phyloP scores from a whole-genome alignment of 2,797 vertebrate genomes.

The Limosa lapponica region DNA sequence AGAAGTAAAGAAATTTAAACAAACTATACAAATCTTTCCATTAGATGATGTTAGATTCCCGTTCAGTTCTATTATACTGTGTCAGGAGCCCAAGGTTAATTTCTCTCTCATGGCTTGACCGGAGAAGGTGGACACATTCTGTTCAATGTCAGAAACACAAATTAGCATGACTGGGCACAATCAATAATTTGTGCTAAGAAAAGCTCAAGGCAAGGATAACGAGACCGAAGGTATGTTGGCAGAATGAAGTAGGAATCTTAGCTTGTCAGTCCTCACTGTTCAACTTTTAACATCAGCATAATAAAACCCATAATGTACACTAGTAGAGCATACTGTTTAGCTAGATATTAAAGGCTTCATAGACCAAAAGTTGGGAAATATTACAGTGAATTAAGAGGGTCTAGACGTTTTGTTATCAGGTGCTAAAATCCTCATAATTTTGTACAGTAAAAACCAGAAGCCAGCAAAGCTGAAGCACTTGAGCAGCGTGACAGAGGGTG shows the following conservation, averaged over 20 bases:
- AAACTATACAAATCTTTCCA: neutral
- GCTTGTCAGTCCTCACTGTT: neutral
- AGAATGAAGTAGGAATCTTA: neutral
- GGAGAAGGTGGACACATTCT: neutral
- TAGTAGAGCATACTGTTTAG: neutral
- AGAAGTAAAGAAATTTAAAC: neutral
- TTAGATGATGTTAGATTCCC: neutral
- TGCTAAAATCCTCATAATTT: neutral
- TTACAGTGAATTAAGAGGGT: neutral
- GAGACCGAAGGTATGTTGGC: neutral
- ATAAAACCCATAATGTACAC: neutral
- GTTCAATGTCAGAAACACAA: slow-evolving; percentile 9
- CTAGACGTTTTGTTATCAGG: neutral
- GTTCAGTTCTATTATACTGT: neutral
- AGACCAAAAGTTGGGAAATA: neutral
- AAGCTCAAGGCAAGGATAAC: slow-evolving; percentile 39
- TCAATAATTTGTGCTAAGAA: slow-evolving; percentile 36
- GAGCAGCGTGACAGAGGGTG: neutral
- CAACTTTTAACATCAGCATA: neutral
- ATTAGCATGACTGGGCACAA: neutral
- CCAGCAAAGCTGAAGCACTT: neutral
- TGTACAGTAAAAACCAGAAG: neutral
- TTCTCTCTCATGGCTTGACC: neutral
- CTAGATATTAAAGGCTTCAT: neutral
- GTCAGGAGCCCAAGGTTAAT: neutral